Base-by-base conservation (phyloP, 2,888 invertebrate species). In the Drosophila mimetica region DNA sequence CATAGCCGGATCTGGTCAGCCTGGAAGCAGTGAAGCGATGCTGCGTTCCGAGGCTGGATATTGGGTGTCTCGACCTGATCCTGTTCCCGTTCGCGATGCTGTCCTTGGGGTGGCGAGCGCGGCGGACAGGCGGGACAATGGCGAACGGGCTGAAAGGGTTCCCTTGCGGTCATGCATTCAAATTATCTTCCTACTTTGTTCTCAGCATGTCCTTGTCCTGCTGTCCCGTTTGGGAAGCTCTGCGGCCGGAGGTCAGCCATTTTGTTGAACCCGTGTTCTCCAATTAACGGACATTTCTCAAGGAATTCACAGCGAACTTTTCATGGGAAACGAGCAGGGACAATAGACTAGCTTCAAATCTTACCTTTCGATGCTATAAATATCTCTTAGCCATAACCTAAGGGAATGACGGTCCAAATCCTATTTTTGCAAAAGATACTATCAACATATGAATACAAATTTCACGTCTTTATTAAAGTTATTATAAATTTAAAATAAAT, bases 281-380 rank as follows among this genome's bases (percentile, higher is more conserved):
- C 60, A 72, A 76, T 87, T 87, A 87, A 86, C 88, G 82, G 81
- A 87, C 79, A 87, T 88, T 81, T 89, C 74, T 89, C 77, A 81
- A 75, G 65, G 58, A 54, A 51, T 58, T 44, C 42, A 14, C 47
- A 46, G 65, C 6, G 22, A 55, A 50, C 42, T 34, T 51, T 54
- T 20, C 11, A 20, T 36, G 42, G 39, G 47, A 63, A 63, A n/a
- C 2, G 14, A 16, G 8, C 41, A 36, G 7, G 16, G 41, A 41
- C 9, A 28, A 47, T 13, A 22, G 39, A 11, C 14, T 1, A 11
- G 4, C n/a, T 5, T 53, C 42, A 11, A 25, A 25, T 25, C 1
- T 5, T 22, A 22, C 22, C 9, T 5, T 11, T 11, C 2, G 9
- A 11, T 11, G 11, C 14, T 14, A 2, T 7, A 6, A 11, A 1